phyloP scores from a whole-genome alignment of 2,113 vertebrate species.

The Ailurus styani region DNA sequence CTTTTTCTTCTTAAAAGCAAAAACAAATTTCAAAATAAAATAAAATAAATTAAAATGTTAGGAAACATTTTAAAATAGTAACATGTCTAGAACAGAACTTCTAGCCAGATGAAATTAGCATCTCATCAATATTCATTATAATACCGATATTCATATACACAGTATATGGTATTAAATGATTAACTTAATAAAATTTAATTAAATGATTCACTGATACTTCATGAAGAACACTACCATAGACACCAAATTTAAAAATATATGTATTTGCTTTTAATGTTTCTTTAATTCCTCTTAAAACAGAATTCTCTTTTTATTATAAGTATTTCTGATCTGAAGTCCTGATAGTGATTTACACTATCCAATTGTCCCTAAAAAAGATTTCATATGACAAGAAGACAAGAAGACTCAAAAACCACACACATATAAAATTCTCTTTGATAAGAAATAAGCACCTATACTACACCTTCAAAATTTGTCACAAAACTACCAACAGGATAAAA shows the following conservation, averaged over 20 bases:
- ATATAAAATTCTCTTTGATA: neutral
- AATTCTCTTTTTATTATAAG: neutral
- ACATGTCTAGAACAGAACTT: conserved; percentile 13
- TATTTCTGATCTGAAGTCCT: neutral
- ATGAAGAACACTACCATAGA: neutral
- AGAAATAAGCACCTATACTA: neutral
- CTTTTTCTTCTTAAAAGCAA: conserved; percentile 30
- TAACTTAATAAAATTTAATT: neutral
- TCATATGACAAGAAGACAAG: neutral
- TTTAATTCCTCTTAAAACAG: neutral
- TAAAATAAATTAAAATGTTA: conserved; percentile 18
- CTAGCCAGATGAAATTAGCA: neutral
- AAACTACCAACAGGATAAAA: neutral
- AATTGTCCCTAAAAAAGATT: neutral
- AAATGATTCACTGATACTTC: conserved; percentile 33
- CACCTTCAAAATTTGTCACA: neutral
- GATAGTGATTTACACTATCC: neutral
- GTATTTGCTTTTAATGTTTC: neutral
- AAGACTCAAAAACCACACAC: neutral
- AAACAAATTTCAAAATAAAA: neutral
- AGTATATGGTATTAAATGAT: neutral
- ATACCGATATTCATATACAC: neutral
- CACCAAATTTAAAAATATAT: neutral
- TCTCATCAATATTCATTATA: conserved; percentile 3
- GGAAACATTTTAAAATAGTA: conserved; percentile 47